These are phyloP conservation scores for Poeciliopsis prolifica DNA, from an alignment of 2,113 vertebrate genomes.

Conservation along the genomic window DNA sequence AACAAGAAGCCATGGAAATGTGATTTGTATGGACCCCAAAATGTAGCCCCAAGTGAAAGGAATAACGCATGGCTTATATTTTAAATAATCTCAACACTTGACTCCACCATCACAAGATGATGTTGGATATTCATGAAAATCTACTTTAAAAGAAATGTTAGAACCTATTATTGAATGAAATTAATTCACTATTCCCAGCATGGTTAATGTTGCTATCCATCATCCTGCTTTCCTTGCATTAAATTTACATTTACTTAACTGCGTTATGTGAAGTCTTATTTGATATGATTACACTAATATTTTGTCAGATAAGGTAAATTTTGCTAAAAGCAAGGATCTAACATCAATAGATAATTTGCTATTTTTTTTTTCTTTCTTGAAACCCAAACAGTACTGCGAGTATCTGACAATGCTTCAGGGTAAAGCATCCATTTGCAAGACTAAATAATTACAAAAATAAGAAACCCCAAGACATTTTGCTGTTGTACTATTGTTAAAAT, in stretches of 20 bases:
- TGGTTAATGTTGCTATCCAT: neutral
- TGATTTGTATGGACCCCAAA: constrained; percentile 37
- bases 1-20: constrained; percentile 55
- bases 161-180: too few relatives aligned
- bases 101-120: constrained; percentile 20
- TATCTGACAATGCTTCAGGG: neutral
- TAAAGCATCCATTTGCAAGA: neutral
- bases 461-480: neutral
- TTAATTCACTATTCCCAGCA: neutral
- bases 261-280: neutral
- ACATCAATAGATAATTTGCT: neutral
- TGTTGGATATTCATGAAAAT: constrained; percentile 22
- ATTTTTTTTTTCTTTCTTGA: neutral
- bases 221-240: neutral
- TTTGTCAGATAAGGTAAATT: constrained; percentile 1
- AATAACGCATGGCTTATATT: constrained; percentile 28
- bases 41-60: constrained; percentile 49
- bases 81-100: constrained; percentile 20
- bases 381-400: neutral
- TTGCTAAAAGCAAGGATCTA: neutral
- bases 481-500: neutral
- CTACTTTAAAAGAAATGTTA: too few relatives aligned
- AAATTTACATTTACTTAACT: neutral
- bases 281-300: neutral
- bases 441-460: neutral